These are phyloP conservation scores for Brachypodius melanocephalos DNA, from an alignment of 2,113 vertebrate species.

Conservation along the genomic window DNA sequence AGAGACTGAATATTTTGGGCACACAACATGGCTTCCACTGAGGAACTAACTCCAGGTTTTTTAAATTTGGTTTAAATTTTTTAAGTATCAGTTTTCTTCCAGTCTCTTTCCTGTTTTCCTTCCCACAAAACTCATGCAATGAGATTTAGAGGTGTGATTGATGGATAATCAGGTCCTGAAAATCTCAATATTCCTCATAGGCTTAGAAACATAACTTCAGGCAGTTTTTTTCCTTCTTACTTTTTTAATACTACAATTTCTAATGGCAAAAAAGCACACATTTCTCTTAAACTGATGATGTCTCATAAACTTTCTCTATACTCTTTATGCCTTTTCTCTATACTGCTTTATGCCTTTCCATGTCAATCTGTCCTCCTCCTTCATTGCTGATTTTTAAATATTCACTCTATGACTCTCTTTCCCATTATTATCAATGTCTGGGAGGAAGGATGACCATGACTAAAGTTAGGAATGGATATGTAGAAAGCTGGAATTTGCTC, in stretches of 20 bases:
- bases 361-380: background rate
- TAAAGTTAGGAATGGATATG: background rate
- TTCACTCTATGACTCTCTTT: background rate
- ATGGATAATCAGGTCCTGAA: background rate
- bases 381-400: background rate
- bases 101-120: background rate
- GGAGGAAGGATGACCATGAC: background rate
- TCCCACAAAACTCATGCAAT: background rate
- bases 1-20: background rate
- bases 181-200: background rate
- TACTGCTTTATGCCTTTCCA: background rate
- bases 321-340: too few relatives aligned
- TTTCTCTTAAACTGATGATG: background rate
- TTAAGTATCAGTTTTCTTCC: background rate
- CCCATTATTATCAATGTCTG: background rate
- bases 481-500: background rate
- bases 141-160: background rate
- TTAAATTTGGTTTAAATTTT: background rate
- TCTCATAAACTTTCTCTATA: background rate
- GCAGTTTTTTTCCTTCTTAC: background rate
- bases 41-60: background rate
- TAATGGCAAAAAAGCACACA: background rate
- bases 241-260: background rate
- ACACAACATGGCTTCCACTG: background rate
- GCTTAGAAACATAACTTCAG: background rate